These are phyloP conservation scores for Apodemia hepburni DNA, from an alignment of 2,888 invertebrate species.

Conservation along the genomic window DNA sequence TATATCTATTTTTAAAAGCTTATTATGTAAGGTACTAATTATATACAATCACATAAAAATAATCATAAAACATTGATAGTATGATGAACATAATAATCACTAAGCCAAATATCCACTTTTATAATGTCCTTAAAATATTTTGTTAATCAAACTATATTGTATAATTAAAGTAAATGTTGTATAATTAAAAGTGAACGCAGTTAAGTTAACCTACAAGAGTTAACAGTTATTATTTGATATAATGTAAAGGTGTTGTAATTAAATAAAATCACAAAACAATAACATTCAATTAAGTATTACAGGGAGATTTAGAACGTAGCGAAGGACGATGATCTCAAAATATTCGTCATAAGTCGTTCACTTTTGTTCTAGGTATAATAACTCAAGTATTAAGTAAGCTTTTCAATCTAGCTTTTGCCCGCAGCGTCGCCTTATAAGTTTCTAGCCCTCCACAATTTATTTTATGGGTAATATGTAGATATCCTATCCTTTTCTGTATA, in stretches of 20 bases:
- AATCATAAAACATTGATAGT: no score
- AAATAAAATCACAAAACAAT: slow-evolving; percentile 7
- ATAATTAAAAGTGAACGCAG: slow-evolving; percentile 1
- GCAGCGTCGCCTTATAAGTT: no score
- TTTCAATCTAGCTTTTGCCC: neutral
- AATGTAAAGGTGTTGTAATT: neutral
- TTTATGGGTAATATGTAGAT: no score
- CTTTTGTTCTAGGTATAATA: neutral
- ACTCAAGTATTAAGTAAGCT: neutral
- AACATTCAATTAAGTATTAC: neutral
- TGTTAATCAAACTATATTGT: neutral
- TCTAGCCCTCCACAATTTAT: no score
- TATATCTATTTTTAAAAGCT: no score
- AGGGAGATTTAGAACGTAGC: neutral
- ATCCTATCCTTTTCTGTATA: no score
- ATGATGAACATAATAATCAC: no score
- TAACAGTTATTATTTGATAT: neutral
- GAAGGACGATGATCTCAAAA: slow-evolving; percentile 11
- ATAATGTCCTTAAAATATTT: neutral
- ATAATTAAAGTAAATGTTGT: neutral
- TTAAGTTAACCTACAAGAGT: neutral
- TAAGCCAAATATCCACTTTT: no score
- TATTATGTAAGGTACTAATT: no score
- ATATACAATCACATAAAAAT: no score
- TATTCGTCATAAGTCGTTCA: slow-evolving; percentile 5